Evolutionary conservation across 2,888 invertebrate genomes (phyloP), one percentile per base, ranked within the genome.

Genomic region (Saturnia japonica): DNA sequence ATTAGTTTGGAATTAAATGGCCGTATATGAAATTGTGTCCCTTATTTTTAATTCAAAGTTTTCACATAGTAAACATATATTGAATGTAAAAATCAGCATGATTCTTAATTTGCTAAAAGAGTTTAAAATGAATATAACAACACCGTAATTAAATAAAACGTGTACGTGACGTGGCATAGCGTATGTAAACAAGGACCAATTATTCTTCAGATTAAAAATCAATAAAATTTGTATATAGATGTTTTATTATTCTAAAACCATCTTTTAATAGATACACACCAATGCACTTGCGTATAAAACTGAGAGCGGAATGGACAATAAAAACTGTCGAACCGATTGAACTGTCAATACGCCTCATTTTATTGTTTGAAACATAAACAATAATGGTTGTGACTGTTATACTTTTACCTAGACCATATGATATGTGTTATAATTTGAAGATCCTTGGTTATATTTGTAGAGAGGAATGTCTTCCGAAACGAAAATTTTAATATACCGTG

Each of bases 201-300:
- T 68, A 71, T 71, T 45, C 43, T 62, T 25, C 11, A 74, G 75
- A 80, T 81, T 82, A 79, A 80, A 74, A 71, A 76, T 71, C 76
- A 80, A 86, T 89, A 88, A 89, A 91, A 88, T 77, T 80, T 64
- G 54, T 82, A 82, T 85, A 85, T 85, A 79, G 81, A 78, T 85
- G 80, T 89, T 91, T 90, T 90, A 90, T 87, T 89, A 88, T 90
- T 88, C 87, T 68, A 51, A 75, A 74, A 77, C 83, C 85, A 83
- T 87, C 86, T 79, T n/a, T n/a, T n/a, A n/a, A n/a, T 68, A 70
- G 72, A 78, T 84, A 91, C 91, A 91, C 79, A 85, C 86, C 84
- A 85, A 82, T 88, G 91, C 91, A 91, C 91, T 91, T 75, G 68
- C 71, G 73, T 68, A 73, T 72, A 72, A 79, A 76, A 76, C 75